Evolutionary conservation across 1,140 invertebrate genomes (phyloP).

Genomic region (Potamilus streckersoni): DNA sequence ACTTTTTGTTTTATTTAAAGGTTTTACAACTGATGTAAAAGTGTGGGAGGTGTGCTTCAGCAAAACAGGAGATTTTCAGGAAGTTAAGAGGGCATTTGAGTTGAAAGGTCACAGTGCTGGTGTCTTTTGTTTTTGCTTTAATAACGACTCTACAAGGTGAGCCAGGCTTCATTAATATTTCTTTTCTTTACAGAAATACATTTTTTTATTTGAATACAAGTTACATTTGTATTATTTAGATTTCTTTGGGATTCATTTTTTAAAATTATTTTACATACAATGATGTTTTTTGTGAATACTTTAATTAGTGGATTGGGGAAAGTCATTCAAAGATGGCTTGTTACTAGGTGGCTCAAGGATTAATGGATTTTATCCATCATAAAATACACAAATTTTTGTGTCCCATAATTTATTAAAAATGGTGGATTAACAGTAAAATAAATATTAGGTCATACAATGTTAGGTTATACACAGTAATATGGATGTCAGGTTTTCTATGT

Average conservation of each 20-base stretch:
- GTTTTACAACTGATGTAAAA: slow-evolving; percentile 88
- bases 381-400: too few relatives aligned
- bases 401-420: too few relatives aligned
- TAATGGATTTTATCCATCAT: too few relatives aligned
- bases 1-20: slow-evolving; percentile 67
- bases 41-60: slow-evolving; percentile 85
- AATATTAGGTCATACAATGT: too few relatives aligned
- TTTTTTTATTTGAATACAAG: background rate
- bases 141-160: slow-evolving; percentile 78
- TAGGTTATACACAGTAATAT: too few relatives aligned
- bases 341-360: too few relatives aligned
- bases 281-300: too few relatives aligned
- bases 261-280: too few relatives aligned
- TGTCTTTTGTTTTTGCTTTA: slow-evolving; percentile 84
- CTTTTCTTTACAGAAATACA: background rate
- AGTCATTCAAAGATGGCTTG: too few relatives aligned
- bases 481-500: too few relatives aligned
- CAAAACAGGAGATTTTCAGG: slow-evolving; percentile 81
- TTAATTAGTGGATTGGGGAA: too few relatives aligned
- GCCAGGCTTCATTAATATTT: background rate
- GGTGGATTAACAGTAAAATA: too few relatives aligned
- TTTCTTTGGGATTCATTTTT: background rate
- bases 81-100: slow-evolving; percentile 81
- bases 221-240: background rate
- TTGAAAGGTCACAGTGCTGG: slow-evolving; percentile 86